Conservation (phyloP, 2,888 invertebrate genomes). For the Ochlodes sylvanus region DNA sequence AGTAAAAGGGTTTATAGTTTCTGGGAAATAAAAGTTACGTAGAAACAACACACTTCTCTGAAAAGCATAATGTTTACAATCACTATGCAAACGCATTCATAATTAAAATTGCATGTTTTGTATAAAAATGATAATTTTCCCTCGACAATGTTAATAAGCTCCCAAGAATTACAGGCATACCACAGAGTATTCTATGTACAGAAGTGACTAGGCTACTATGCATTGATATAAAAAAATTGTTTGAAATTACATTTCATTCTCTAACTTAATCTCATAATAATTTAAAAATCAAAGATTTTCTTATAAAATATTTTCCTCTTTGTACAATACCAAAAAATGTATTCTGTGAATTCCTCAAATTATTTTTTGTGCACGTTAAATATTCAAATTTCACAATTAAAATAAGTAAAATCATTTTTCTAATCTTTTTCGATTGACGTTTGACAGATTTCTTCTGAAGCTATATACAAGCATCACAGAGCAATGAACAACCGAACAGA, state of each 20-base stretch:
- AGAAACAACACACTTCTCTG: slow-evolving; percentile 55
- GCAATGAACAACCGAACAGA: slow-evolving; percentile 39
- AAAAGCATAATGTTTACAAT: slow-evolving; percentile 53
- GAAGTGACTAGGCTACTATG: slow-evolving; percentile 45
- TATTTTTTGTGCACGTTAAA: too few species aligned
- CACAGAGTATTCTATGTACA: slow-evolving; percentile 57
- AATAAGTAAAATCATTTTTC: too few species aligned
- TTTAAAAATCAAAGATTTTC: too few species aligned
- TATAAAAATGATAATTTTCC: slow-evolving; percentile 53
- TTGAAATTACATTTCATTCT: too few species aligned
- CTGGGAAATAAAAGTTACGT: slow-evolving; percentile 55
- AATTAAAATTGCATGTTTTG: slow-evolving; percentile 54
- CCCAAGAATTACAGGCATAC: slow-evolving; percentile 49
- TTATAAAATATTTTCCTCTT: too few species aligned
- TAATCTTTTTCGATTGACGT: slow-evolving; percentile 9
- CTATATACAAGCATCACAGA: slow-evolving; percentile 40
- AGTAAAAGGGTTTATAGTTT: slow-evolving; percentile 43
- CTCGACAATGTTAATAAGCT: slow-evolving; percentile 50
- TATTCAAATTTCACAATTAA: too few species aligned
- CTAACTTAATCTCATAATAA: too few species aligned
- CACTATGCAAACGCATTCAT: slow-evolving; percentile 61
- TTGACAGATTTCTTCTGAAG: slow-evolving; percentile 13
- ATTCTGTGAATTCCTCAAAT: too few species aligned
- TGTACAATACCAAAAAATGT: too few species aligned
- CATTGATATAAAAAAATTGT: too few species aligned